A percentile compares a stretch with the other conserved stretches of the same genome.
Evolutionary conservation across 64 coral and sea anemone species (phyloP).

Genomic region (Anthopleura sola): DNA sequence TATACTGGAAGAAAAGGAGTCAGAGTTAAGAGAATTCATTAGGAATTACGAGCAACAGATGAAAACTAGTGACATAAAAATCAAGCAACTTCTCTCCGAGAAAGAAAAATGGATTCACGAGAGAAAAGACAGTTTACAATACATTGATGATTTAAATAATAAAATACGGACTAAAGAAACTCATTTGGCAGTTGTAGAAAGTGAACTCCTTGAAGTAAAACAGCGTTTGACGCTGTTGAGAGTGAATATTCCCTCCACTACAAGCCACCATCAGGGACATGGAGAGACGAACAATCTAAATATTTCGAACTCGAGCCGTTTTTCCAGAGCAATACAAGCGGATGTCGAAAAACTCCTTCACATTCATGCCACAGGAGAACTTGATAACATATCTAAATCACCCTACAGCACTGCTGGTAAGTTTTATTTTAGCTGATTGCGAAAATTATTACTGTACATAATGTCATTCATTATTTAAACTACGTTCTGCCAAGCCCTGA

Average conservation of each 20-base stretch:
- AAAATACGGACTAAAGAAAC: conserved; percentile 69
- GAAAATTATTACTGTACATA: not conserved
- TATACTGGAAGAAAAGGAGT: conserved; percentile 84
- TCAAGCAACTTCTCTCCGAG: conserved; percentile 48
- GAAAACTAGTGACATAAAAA: conserved; percentile 61
- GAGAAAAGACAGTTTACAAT: conserved; percentile 43
- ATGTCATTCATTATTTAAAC: conserved; percentile 17
- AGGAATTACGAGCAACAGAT: conserved; percentile 94
- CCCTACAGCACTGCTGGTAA: not conserved
- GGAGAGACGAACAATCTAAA: conserved; percentile 19
- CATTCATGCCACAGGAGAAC: not conserved
- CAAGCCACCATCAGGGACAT: not conserved
- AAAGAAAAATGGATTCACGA: conserved; percentile 57
- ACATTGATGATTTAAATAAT: conserved; percentile 65
- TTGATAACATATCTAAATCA: not conserved
- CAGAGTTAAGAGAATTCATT: conserved; percentile 91
- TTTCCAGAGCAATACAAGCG: conserved; percentile 23
- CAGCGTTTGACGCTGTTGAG: conserved; percentile 43
- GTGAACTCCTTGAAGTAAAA: conserved; percentile 59
- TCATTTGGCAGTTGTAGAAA: conserved; percentile 60
- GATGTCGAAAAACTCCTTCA: conserved; percentile 28
- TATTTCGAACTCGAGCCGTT: not conserved
- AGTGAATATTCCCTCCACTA: conserved; percentile 1
- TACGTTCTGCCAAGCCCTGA: conserved; percentile 2
- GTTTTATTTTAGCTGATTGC: not conserved